Evolutionary conservation across 2,113 vertebrate genomes (phyloP).

Genomic region (Semicossyphus pulcher): DNA sequence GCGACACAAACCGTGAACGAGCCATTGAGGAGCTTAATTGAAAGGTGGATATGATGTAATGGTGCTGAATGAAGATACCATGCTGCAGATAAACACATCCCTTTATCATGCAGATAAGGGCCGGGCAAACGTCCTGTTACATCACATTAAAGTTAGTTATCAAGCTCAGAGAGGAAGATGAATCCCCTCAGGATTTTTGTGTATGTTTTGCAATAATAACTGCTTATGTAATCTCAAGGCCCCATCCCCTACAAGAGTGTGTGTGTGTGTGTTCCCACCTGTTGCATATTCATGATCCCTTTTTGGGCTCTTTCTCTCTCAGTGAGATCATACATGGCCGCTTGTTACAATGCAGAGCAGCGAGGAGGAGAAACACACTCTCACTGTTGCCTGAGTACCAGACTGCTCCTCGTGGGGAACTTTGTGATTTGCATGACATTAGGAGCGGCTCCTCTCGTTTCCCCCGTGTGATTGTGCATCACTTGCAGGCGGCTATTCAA

Average conservation of each 20-base stretch:
- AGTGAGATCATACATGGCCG: constrained; percentile 38
- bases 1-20: not conserved
- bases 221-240: constrained; percentile 59
- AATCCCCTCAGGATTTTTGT: too few relatives aligned
- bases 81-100: not conserved
- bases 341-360: constrained; percentile 30
- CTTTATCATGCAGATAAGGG: not conserved
- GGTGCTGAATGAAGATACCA: constrained; percentile 17
- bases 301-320: constrained; percentile 48
- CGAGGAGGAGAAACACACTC: constrained; percentile 14
- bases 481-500: constrained; percentile 13
- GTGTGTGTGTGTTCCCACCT: constrained; percentile 21
- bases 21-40: constrained; percentile 2
- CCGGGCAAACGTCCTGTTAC: constrained; percentile 9
- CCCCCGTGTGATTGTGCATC: constrained; percentile 10
- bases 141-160: constrained; percentile 37
- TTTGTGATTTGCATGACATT: constrained; percentile 75
- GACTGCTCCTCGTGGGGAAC: constrained; percentile 47
- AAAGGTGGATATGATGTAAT: constrained; percentile 28
- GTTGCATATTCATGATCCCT: constrained; percentile 77
- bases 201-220: constrained; percentile 31
- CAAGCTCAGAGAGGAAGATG: too few relatives aligned
- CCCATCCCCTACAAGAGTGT: not conserved
- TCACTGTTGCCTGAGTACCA: constrained; percentile 73
- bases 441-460: constrained; percentile 36